phyloP scores from a whole-genome alignment of 2,113 vertebrate genomes.

The Nestor notabilis region DNA sequence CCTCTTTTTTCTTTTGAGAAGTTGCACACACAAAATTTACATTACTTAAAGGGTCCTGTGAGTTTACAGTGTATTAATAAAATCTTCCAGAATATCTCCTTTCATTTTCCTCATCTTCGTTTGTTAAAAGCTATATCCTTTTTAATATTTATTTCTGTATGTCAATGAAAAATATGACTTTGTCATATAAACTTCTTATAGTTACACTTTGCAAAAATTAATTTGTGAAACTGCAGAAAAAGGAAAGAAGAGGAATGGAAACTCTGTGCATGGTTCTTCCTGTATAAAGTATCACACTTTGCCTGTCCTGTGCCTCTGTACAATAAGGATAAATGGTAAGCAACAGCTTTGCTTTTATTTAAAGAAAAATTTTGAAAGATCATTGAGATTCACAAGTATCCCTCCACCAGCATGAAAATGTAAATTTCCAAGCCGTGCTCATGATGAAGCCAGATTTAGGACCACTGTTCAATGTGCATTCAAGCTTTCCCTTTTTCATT shows the following conservation, averaged over 20 bases:
- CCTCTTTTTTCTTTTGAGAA: neutral
- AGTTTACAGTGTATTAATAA: constrained; percentile 1
- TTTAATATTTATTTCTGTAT: neutral
- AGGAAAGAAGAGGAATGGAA: neutral
- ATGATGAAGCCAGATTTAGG: constrained; percentile 15
- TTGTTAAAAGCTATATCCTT: neutral
- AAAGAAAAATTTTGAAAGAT: constrained; percentile 18
- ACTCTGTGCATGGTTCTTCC: neutral
- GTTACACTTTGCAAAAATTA: neutral
- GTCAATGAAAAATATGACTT: neutral
- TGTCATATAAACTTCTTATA: neutral
- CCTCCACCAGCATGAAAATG: constrained; percentile 5
- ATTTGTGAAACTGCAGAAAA: neutral
- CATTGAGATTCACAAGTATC: constrained; percentile 16
- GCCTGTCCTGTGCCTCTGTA: neutral
- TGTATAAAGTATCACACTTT: neutral
- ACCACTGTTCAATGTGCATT: constrained; percentile 7
- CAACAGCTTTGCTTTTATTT: constrained; percentile 11
- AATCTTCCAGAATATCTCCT: constrained; percentile 4
- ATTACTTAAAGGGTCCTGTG: neutral
- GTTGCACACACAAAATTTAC: neutral
- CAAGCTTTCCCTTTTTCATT: constrained; percentile 2
- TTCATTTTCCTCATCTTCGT: neutral
- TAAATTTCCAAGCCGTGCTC: neutral
- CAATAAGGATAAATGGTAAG: neutral